A percentile compares a stretch with the other conserved stretches of the same genome.
phyloP scores from a whole-genome alignment of 2,797 vertebrate genomes.

The Phataginus tetradactyla region DNA sequence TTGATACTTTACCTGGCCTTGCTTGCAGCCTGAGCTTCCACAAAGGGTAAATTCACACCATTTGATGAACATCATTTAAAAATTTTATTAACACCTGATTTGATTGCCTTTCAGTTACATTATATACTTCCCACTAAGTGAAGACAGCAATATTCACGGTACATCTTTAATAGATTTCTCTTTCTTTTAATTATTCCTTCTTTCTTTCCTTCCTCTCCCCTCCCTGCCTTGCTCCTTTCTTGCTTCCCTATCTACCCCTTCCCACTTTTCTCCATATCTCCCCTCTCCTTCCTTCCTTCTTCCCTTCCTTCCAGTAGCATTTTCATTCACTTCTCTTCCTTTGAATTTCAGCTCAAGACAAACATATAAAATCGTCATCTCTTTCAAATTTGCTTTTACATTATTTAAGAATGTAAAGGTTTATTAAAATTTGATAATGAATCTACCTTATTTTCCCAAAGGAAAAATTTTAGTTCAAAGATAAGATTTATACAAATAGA shows the following conservation, averaged over 20 bases:
- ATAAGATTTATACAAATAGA: constrained; percentile 46
- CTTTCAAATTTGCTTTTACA: constrained; percentile 54
- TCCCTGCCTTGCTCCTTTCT: neutral
- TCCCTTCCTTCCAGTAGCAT: neutral
- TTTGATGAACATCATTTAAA: neutral
- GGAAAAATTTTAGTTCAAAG: constrained; percentile 18
- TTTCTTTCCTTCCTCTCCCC: neutral
- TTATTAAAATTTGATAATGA: constrained; percentile 55
- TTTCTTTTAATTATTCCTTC: neutral
- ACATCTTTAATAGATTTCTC: neutral
- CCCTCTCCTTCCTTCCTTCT: neutral
- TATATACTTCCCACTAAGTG: neutral
- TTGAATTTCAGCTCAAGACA: constrained; percentile 42
- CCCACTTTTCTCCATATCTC: too few species aligned
- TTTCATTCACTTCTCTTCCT: neutral
- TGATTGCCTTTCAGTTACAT: neutral
- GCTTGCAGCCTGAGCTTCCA: too few species aligned
- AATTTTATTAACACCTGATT: neutral
- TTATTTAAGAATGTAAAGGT: constrained; percentile 29
- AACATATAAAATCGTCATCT: constrained; percentile 50
- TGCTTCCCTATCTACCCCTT: neutral
- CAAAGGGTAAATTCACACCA: neutral
- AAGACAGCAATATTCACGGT: neutral
- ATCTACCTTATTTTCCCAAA: neutral
- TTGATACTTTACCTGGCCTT: neutral